Percentiles rank a stretch among this genome's conserved stretches.
Evolutionary conservation across 2,888 invertebrate genomes (phyloP).

Genomic region (Drosophila koepferae): DNA sequence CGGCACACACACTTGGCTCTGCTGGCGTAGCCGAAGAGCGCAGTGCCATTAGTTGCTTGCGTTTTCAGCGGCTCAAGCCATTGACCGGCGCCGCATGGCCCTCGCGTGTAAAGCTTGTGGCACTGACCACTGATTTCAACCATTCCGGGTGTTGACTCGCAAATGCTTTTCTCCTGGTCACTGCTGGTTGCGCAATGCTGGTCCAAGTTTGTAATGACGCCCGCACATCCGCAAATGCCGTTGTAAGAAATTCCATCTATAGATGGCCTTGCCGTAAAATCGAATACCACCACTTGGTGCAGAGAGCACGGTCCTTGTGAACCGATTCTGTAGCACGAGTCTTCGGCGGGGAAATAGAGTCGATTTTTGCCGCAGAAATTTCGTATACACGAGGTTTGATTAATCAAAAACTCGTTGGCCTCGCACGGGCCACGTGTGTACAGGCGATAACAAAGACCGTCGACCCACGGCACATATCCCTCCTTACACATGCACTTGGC

Average conservation of each 20-base stretch:
- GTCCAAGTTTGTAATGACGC: constrained; percentile 84
- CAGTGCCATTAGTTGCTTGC: constrained; percentile 56
- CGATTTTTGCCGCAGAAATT: constrained; percentile 91
- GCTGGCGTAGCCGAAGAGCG: constrained; percentile 54
- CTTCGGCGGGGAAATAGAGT: constrained; percentile 90
- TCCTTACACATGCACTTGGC: constrained; percentile 90
- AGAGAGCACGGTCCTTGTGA: constrained; percentile 90
- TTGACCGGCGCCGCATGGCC: constrained; percentile 90
- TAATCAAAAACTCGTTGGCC: constrained; percentile 89
- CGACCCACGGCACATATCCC: constrained; percentile 88
- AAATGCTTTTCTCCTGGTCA: constrained; percentile 84
- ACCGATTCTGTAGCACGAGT: constrained; percentile 92
- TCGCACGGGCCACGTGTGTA: constrained; percentile 93
- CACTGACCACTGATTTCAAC: constrained; percentile 90
- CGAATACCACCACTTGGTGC: constrained; percentile 92
- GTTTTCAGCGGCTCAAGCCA: constrained; percentile 88
- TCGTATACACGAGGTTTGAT: constrained; percentile 89
- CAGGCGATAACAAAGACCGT: constrained; percentile 91
- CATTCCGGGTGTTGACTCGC: constrained; percentile 88
- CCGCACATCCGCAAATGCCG: constrained; percentile 91
- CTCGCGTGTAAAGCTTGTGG: constrained; percentile 91
- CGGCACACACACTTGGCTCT: constrained; percentile 89
- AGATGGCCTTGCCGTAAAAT: constrained; percentile 91
- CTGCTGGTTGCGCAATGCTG: constrained; percentile 78
- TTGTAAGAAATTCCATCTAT: constrained; percentile 93